phyloP scores from a whole-genome alignment of 1,140 invertebrate genomes.

The Apis florea region DNA sequence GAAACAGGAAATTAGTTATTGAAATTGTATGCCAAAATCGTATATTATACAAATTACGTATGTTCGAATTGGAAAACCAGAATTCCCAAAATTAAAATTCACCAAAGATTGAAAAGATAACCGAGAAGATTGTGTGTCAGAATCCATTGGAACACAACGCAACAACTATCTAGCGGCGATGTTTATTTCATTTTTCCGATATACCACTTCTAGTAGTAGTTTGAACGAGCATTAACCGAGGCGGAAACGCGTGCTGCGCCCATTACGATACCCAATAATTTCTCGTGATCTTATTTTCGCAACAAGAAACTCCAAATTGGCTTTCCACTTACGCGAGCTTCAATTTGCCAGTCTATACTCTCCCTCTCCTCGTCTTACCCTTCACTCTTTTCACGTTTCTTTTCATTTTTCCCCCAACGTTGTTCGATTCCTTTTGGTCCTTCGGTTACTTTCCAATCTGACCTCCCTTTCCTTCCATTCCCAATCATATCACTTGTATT shows the following conservation, averaged over 20 bases:
- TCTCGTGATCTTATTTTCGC: constrained; percentile 61
- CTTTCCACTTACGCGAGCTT: constrained; percentile 62
- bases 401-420: constrained; percentile 41
- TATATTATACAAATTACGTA: no score
- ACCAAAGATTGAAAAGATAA: neutral
- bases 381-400: constrained; percentile 29
- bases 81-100: neutral
- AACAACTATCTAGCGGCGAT: no score
- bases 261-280: constrained; percentile 59
- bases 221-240: neutral
- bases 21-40: no score
- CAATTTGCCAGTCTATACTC: constrained; percentile 46
- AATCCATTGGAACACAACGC: neutral
- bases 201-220: neutral
- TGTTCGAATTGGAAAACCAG: no score
- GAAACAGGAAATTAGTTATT: no score
- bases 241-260: constrained; percentile 20
- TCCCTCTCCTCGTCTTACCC: neutral
- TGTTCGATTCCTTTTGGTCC: constrained; percentile 41
- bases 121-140: no score
- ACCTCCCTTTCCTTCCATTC: neutral
- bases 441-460: constrained; percentile 62
- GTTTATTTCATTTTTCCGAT: constrained; percentile 34
- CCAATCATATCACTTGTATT: constrained; percentile 61
- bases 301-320: constrained; percentile 61